Base-by-base conservation (phyloP, 2,888 invertebrate genomes). In the Eristalis tenax region DNA sequence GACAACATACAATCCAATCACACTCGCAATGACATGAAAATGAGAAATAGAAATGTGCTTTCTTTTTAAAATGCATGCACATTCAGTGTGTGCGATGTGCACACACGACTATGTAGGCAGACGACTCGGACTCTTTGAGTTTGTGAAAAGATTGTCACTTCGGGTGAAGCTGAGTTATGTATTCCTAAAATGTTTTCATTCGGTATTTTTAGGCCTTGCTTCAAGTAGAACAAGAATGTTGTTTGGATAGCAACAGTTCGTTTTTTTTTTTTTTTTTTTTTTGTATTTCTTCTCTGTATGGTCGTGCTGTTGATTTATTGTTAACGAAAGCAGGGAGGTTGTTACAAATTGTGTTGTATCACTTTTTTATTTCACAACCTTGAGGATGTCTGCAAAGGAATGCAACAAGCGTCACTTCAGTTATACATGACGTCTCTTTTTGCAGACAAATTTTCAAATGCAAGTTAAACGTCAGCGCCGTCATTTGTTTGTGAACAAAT, bases 1-100 rank as follows among this genome's bases (percentile, higher is more conserved):
- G 73, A 76, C 70, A 43, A 69, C 61, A 80, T 26, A 81, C 77
- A 81, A 85, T 73, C 57, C 77, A 43, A 76, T 85, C 76, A 77
- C 59, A 73, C 40, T 56, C 28, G 64, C 65, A 70, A 70, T 26
- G 50, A 3, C 23, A 59, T 70, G 26, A 64, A 64, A 70, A 64
- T 43, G 15, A 50, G 28, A 69, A 57, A 56, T 35, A 70, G 35
- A n/a, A n/a, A 70, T 59, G 68, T 69, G 69, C 61, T 28, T 40
- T 61, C 28, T 38, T 28, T 66, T 40, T 22, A 22, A 35, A n/a
- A 23, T 56, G 57, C 40, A 57, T 77, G 63, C 13, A 64, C 22
- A 79, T 32, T 35, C 32, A 32, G 11, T 32, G 35, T 66, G 61
- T 77, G 50, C 18, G 28, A 59, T 43, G 57, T 40, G 57, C 57